Evolutionary conservation across 2,113 vertebrate species (phyloP).

Genomic region (Tetrao urogallus): DNA sequence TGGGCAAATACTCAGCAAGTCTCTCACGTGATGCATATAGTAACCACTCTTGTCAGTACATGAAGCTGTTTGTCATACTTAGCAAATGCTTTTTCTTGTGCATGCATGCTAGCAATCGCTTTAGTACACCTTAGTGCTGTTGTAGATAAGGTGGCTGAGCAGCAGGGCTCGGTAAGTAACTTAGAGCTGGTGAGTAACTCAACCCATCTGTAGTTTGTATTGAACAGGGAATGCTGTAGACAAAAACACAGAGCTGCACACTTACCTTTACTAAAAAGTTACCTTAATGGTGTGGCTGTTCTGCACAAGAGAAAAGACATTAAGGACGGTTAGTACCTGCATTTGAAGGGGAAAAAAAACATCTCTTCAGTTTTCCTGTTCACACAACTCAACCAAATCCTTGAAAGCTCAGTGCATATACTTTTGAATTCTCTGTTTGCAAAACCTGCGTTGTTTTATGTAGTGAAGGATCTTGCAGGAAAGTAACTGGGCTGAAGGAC

Average conservation of each 20-base stretch:
- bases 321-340: background rate
- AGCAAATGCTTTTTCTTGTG: background rate
- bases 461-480: background rate
- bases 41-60: background rate
- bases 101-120: background rate
- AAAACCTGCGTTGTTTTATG: background rate
- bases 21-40: background rate
- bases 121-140: background rate
- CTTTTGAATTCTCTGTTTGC: background rate
- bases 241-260: accelerated
- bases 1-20: background rate
- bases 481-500: background rate
- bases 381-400: background rate
- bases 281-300: background rate
- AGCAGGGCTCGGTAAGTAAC: background rate
- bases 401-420: background rate
- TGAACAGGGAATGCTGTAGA: background rate
- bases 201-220: background rate
- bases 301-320: background rate
- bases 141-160: background rate
- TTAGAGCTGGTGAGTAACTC: background rate
- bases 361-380: background rate
- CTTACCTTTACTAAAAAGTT: background rate
- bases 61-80: background rate
- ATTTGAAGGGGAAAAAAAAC: background rate